A percentile compares a stretch with the other conserved stretches of the same genome.
phyloP scores from a whole-genome alignment of 2,797 vertebrate species.

The Protonibea diacanthus region DNA sequence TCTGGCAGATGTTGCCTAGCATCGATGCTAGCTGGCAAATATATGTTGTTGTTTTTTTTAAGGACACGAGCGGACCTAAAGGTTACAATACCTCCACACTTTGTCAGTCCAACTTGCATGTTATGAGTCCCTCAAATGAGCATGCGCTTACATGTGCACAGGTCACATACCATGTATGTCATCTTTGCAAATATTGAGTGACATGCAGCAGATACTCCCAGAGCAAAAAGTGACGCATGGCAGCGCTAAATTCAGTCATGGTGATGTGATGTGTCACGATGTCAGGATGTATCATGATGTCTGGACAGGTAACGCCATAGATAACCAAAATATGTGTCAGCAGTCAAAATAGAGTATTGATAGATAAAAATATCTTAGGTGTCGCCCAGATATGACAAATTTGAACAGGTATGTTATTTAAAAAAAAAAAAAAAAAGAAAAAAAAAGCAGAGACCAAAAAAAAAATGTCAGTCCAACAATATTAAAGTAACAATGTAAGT shows the following conservation, averaged over 20 bases:
- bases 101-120: constrained; percentile 49
- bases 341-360: constrained; percentile 32
- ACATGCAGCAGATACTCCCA: constrained; percentile 61
- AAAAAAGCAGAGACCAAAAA: constrained; percentile 3
- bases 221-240: constrained; percentile 60
- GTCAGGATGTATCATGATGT: constrained; percentile 57
- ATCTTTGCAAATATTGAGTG: constrained; percentile 69
- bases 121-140: constrained; percentile 63
- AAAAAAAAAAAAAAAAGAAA: not conserved
- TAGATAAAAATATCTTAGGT: constrained; percentile 15
- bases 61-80: constrained; percentile 31
- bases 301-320: constrained; percentile 51
- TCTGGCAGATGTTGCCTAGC: constrained; percentile 14
- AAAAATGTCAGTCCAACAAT: constrained; percentile 26
- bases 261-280: constrained; percentile 57
- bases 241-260: constrained; percentile 59
- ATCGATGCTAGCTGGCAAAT: constrained; percentile 17
- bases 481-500: constrained; percentile 5
- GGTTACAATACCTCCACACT: constrained; percentile 50
- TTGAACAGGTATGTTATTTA: constrained; percentile 6
- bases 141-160: constrained; percentile 52
- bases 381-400: constrained; percentile 32
- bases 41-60: constrained; percentile 14
- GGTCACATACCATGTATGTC: constrained; percentile 68
- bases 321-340: constrained; percentile 53